These are phyloP conservation scores for Lycia hirtaria DNA, from an alignment of 2,888 invertebrate species.

Conservation along the genomic window DNA sequence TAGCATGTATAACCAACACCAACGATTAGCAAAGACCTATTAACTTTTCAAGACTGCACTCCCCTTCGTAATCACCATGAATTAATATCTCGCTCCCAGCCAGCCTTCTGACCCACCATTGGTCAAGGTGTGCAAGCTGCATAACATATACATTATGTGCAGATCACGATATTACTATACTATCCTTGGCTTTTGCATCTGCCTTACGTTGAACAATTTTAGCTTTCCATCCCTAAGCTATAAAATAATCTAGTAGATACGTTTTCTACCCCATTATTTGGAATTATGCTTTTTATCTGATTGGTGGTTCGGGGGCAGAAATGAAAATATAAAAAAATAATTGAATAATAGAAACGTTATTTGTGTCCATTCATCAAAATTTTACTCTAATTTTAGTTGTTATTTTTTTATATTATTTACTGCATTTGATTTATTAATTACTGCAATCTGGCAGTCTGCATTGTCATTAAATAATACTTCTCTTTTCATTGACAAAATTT, in stretches of 20 bases:
- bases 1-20: slow-evolving; percentile 18
- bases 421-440: too few species aligned
- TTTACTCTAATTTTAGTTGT: too few species aligned
- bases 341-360: slow-evolving; percentile 8
- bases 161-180: slow-evolving; percentile 75
- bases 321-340: slow-evolving; percentile 19
- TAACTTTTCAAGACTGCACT: slow-evolving; percentile 35
- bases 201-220: slow-evolving; percentile 49
- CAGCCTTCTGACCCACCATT: slow-evolving; percentile 55
- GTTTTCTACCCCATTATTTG: slow-evolving; percentile 28
- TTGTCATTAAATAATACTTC: too few species aligned
- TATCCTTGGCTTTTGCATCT: slow-evolving; percentile 73
- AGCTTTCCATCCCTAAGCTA: slow-evolving; percentile 34
- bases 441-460: too few species aligned
- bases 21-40: slow-evolving; percentile 41
- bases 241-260: slow-evolving; percentile 39
- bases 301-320: slow-evolving; percentile 12
- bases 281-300: slow-evolving; percentile 30
- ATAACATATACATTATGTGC: slow-evolving; percentile 61
- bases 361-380: neutral
- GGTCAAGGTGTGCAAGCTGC: slow-evolving; percentile 76
- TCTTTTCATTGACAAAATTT: too few species aligned
- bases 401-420: too few species aligned
- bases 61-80: slow-evolving; percentile 51
- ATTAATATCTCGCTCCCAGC: slow-evolving; percentile 57